Base-by-base conservation (phyloP, 2,888 invertebrate species). In the Theristus sp. region DNA sequence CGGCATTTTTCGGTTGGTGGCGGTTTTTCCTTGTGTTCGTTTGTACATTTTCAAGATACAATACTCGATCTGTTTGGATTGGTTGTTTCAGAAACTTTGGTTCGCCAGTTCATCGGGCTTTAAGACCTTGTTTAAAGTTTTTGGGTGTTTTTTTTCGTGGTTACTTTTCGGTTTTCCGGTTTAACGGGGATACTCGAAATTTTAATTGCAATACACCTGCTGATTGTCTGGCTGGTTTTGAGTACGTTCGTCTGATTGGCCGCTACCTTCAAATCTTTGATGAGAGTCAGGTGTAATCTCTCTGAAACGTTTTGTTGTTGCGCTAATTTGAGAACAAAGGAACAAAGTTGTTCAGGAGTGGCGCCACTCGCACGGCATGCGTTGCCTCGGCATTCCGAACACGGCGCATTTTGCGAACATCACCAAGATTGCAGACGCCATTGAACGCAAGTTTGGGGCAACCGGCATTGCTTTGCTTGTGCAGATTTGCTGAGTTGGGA, bases 341-440 rank as follows among this genome's bases (percentile, higher is more conserved):
- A 25, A 26, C 56, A 62, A 62, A 60, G 64, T 62, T 60, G 68
- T 72, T 10, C 66, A 81, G 79, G 83, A 83, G 73, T 84, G 83
- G 82, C 74, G 83, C 60, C 83, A 83, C 73, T 83, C 83, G 31
- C 82, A 83, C 69, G 96, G 96, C 46, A 98, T 98, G 96, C 81
- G 94, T 27, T 99, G 98, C 74, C 81, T 99, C 24, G 96, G 96
- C 6, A 98, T 99, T 67, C 98, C 98, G 0, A 99, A 99, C 76
- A 99, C 98, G 0, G 96, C 98, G 0, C 98, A 99, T 79, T 99
- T 99, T 78, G 96, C 98, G 0, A 99, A 98, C 75, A 96, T 99
- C 47, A 98, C 96, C 0, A 89, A 91, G 74, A 96, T 96, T 68
- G 94, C 94, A 75, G 96, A 96, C 75, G 96, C 96, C 0, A 81